Evolutionary conservation across 1,140 invertebrate species (phyloP), one percentile per base, ranked within the genome.

Genomic region (Cydia amplana): DNA sequence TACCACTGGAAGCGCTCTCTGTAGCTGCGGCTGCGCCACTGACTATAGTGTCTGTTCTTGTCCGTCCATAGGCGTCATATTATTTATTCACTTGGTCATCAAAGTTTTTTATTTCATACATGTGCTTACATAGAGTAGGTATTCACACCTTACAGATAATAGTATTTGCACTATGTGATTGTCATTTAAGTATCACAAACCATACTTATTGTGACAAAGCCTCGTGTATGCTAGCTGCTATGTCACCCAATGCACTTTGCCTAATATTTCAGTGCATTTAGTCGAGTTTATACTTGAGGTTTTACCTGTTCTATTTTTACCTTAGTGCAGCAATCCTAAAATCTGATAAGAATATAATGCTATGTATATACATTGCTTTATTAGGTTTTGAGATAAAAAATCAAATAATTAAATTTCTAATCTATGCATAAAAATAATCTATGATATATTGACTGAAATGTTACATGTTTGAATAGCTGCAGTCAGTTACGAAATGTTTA

Each of bases 31-130:
- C 18, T 20, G 18, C 55, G 23, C 16, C 64, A 36, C 28, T 67
- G 28, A 14, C 28, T n/a, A 67, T 14, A 67, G 64, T 32, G 16
- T 32, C 64, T 67, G 25, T 64, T 9, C 10, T 64, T 25, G 63
- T 64, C 23, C 25, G 10, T 64, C 63, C 25, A 28, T 18, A 18
- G 25, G 28, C 4, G 16, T 67, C 14, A 1, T n/a, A 25, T 36
- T 32, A 67, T 65, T 65, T 65, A 25, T 5, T 67, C 51, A 55
- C 46, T n/a, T 49, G 6, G 14, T n/a, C 16, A 49, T 16, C 46
- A 55, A n/a, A 51, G n/a, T 55, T 55, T 55, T 55, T 55, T 55
- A 55, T 55, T 55, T 14, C 51, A 9, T 55, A 55, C 16, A 55
- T n/a, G 49, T 55, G 51, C 16, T 18, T 55, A 55, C 51, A 18